These are phyloP conservation scores for Flexamia atlantica DNA, from an alignment of 2,888 invertebrate species.

Conservation along the genomic window DNA sequence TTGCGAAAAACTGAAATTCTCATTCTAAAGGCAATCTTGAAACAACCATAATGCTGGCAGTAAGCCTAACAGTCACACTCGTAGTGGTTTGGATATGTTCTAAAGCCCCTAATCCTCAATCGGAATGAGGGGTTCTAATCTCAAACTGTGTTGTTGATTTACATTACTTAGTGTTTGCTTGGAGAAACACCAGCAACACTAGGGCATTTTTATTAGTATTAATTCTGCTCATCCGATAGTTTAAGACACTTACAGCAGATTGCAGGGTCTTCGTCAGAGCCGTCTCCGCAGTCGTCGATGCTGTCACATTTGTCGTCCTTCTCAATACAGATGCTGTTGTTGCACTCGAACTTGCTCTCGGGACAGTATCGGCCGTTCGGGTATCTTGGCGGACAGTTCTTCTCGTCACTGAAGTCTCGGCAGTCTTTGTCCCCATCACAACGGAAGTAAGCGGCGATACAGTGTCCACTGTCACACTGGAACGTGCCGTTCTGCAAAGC, in stretches of 20 bases:
- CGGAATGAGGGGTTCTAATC: too few species aligned
- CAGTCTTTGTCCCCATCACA: conserved; percentile 96
- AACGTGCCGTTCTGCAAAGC: conserved; percentile 86
- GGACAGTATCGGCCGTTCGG: conserved; percentile 94
- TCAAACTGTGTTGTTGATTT: too few species aligned
- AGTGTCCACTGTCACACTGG: conserved; percentile 95
- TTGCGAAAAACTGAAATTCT: too few species aligned
- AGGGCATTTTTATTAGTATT: too few species aligned
- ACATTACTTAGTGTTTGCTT: too few species aligned
- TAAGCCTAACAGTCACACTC: too few species aligned
- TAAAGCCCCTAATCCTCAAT: too few species aligned
- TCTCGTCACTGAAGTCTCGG: conserved; percentile 93
- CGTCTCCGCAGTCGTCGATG: conserved; percentile 95
- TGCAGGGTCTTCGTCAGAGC: conserved; percentile 89
- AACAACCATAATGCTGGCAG: too few species aligned
- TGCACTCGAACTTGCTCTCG: conserved; percentile 93
- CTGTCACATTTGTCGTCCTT: conserved; percentile 95
- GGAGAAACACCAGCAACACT: too few species aligned
- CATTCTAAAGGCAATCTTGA: too few species aligned
- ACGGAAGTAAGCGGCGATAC: conserved; percentile 91
- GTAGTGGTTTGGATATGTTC: too few species aligned
- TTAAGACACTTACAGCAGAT: conserved; percentile 80
- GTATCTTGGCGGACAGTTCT: conserved; percentile 92
- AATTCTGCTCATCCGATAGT: neutral
- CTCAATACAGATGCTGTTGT: conserved; percentile 92